A percentile compares a stretch with the other conserved stretches of the same genome.
phyloP scores from a whole-genome alignment of 2,113 vertebrate genomes.

The Helogale parvula region DNA sequence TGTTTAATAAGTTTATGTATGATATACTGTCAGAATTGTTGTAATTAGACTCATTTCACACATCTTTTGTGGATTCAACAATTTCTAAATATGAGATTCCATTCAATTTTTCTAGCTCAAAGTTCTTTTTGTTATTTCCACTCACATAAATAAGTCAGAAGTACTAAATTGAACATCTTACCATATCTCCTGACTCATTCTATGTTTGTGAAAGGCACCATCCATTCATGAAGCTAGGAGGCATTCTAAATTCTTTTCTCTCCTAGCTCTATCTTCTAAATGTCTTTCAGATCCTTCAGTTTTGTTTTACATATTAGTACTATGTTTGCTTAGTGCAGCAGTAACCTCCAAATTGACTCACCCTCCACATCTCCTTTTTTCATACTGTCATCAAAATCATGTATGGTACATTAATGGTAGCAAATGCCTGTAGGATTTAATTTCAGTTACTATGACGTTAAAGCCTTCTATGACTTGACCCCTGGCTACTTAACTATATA shows the following conservation, averaged over 20 bases:
- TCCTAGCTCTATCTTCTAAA: background rate
- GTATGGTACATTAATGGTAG: background rate
- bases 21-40: background rate
- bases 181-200: background rate
- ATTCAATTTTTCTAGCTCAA: background rate
- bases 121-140: background rate
- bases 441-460: background rate
- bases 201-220: background rate
- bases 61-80: background rate
- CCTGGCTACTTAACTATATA: background rate
- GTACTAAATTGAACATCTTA: background rate
- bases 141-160: background rate
- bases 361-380: background rate
- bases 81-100: background rate
- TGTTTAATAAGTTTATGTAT: background rate
- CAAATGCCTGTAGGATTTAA: background rate
- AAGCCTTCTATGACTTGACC: background rate
- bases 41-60: background rate
- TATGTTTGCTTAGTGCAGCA: background rate
- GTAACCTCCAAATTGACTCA: background rate
- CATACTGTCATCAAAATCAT: background rate
- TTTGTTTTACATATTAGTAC: background rate
- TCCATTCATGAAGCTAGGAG: background rate
- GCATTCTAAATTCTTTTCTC: background rate
- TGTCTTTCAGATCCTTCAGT: background rate